A percentile compares a stretch with the other conserved stretches of the same genome.
Conservation (phyloP, 1,140 invertebrate genomes). For the Rhysida immarginata region DNA sequence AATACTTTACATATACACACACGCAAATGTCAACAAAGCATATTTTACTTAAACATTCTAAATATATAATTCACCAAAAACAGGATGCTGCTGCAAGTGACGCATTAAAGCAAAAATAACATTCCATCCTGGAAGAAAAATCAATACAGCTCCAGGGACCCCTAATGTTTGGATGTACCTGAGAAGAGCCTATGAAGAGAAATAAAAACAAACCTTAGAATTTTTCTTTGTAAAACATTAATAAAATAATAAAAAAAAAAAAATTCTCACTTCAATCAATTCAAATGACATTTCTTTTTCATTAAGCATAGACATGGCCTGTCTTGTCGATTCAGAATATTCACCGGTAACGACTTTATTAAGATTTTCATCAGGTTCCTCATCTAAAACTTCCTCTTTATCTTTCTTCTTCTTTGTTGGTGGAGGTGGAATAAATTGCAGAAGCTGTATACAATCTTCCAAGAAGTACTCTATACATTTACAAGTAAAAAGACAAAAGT, state of each 20-base stretch:
- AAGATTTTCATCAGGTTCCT: conserved; percentile 61
- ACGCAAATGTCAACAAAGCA: no score
- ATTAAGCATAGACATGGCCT: conserved; percentile 54
- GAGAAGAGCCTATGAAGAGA: conserved; percentile 41
- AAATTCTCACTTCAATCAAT: conserved; percentile 49
- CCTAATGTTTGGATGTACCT: conserved; percentile 53
- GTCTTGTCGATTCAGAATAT: conserved; percentile 43
- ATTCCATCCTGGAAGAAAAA: conserved; percentile 91
- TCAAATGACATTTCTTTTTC: conserved; percentile 88
- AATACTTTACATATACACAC: no score
- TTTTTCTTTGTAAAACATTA: no score
- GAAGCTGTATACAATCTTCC: conserved; percentile 71
- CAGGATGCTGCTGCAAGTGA: conserved; percentile 55
- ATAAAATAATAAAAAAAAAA: conserved; percentile 11
- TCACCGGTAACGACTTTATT: conserved; percentile 41
- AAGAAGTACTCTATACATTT: conserved; percentile 73
- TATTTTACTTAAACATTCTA: no score
- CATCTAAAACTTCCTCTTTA: conserved; percentile 39
- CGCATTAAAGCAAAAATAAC: conserved; percentile 82
- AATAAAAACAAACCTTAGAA: no score
- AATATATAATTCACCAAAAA: conserved; percentile 41
- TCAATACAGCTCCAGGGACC: conserved; percentile 65
- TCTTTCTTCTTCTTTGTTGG: conserved; percentile 36
- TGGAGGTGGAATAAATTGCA: conserved; percentile 58
- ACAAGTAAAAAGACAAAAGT: conserved; percentile 4